A percentile compares a stretch with the other conserved stretches of the same genome.
Conservation (phyloP, 2,888 invertebrate species). For the Zootermopsis nevadensis region DNA sequence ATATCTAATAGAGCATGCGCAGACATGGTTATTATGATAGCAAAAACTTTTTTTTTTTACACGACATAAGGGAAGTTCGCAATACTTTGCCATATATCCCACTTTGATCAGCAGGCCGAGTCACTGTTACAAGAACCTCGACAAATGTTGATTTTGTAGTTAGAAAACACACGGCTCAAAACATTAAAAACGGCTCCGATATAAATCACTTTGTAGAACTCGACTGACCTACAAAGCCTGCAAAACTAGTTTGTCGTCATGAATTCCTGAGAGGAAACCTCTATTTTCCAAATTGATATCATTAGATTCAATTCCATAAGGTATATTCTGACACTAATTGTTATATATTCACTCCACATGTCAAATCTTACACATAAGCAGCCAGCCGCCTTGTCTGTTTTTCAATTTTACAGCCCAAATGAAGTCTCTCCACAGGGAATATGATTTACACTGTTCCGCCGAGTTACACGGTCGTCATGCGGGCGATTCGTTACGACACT, state of each 20-base stretch:
- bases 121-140: too few relatives aligned
- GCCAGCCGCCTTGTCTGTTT: not conserved
- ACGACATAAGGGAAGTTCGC: too few relatives aligned
- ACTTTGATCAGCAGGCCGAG: too few relatives aligned
- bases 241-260: not conserved
- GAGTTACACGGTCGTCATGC: not conserved
- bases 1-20: too few relatives aligned
- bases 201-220: not conserved
- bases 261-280: not conserved
- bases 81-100: too few relatives aligned
- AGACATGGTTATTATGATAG: too few relatives aligned
- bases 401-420: constrained; percentile 9
- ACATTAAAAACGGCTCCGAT: not conserved
- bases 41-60: too few relatives aligned
- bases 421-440: constrained; percentile 6
- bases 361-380: not conserved
- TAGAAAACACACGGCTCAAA: too few relatives aligned
- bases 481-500: not conserved
- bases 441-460: constrained; percentile 14
- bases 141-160: too few relatives aligned
- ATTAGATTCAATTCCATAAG: not conserved
- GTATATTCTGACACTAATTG: not conserved
- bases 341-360: not conserved
- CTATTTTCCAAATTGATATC: constrained; percentile 8
- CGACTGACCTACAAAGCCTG: not conserved